Conservation (phyloP, 1,140 invertebrate species). For the Radopholus similis region DNA sequence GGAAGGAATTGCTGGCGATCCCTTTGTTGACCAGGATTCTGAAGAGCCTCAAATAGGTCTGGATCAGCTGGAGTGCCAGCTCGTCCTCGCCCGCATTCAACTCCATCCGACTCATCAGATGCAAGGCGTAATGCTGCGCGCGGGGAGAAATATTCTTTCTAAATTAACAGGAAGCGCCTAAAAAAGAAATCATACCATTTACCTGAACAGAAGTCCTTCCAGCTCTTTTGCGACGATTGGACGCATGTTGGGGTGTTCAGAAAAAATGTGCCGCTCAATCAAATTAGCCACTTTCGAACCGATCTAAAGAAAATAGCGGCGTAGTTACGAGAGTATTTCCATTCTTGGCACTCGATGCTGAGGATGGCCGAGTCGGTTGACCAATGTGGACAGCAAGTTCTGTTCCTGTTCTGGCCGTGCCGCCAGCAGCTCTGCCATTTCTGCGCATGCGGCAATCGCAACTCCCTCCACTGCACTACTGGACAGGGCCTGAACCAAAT, state of each 20-base stretch:
- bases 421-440: slow-evolving; percentile 74
- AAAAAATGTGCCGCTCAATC: neutral
- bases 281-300: neutral
- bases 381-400: slow-evolving; percentile 73
- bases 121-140: slow-evolving; percentile 88
- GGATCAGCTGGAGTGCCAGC: slow-evolving; percentile 76
- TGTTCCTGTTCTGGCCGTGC: slow-evolving; percentile 81
- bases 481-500: slow-evolving; percentile 59
- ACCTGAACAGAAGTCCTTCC: slow-evolving; percentile 33
- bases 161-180: slow-evolving; percentile 18
- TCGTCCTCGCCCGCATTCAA: slow-evolving; percentile 71
- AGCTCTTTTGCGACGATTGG: slow-evolving; percentile 36
- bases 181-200: neutral
- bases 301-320: neutral
- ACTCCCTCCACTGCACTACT: slow-evolving; percentile 44
- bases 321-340: neutral
- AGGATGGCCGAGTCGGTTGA: slow-evolving; percentile 94
- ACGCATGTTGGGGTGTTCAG: slow-evolving; percentile 84
- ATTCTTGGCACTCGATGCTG: slow-evolving; percentile 69
- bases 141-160: slow-evolving; percentile 70
- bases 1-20: slow-evolving; percentile 59
- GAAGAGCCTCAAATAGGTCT: slow-evolving; percentile 92
- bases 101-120: slow-evolving; percentile 79
- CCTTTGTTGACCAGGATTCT: slow-evolving; percentile 83
- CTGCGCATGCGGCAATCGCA: slow-evolving; percentile 36